A percentile compares a stretch with the other conserved stretches of the same genome.
These are phyloP conservation scores for Heliconius ethilla DNA, from an alignment of 2,888 invertebrate species.

Conservation along the genomic window DNA sequence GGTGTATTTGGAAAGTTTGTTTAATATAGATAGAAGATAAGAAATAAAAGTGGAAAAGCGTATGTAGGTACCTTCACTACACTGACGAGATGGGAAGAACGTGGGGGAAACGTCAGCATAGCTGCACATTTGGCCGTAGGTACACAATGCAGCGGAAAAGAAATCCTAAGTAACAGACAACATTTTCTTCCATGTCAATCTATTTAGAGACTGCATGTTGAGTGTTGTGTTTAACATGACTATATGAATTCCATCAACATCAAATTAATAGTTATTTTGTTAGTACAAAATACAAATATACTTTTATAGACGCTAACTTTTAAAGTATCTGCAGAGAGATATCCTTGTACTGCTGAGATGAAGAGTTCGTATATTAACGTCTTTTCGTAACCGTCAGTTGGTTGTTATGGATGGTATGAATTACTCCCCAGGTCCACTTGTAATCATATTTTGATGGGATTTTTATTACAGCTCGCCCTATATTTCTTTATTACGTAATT, in stretches of 20 bases:
- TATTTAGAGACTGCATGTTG: not conserved
- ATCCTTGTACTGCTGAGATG: not conserved
- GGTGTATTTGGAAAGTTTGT: no score
- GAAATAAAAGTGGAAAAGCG: no score
- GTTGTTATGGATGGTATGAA: constrained; percentile 32
- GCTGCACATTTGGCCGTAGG: not conserved
- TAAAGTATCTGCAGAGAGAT: not conserved
- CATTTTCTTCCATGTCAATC: not conserved
- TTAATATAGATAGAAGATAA: no score
- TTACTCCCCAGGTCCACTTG: constrained; percentile 33
- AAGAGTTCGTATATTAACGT: constrained; percentile 24
- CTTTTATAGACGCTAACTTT: not conserved
- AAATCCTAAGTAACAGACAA: not conserved
- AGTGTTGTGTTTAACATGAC: no score
- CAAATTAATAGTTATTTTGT: not conserved
- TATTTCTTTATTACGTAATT: constrained; percentile 46
- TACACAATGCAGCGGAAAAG: not conserved
- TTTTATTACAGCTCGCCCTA: constrained; percentile 38
- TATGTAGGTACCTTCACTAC: no score
- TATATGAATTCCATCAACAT: not conserved
- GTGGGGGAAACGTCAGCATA: no score
- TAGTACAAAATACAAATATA: not conserved
- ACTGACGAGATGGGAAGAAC: no score
- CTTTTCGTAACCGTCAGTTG: constrained; percentile 37
- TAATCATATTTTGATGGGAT: constrained; percentile 39